Evolutionary conservation across 1,140 invertebrate genomes (phyloP).

Genomic region (Laodelphax striatellus): DNA sequence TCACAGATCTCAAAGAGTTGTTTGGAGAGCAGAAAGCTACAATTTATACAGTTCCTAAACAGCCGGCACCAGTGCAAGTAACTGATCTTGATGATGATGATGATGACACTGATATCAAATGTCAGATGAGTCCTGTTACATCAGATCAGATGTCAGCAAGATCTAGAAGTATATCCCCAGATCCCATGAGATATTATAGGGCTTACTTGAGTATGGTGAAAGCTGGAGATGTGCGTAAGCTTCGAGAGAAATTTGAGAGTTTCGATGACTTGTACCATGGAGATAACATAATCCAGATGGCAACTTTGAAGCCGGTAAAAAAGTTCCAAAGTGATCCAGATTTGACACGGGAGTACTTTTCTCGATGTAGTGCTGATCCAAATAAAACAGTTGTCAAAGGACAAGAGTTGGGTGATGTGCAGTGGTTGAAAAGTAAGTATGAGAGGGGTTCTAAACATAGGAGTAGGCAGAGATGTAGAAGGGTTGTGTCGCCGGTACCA

Average conservation of each 20-base stretch:
- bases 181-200: slow-evolving; percentile 53
- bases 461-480: slow-evolving; percentile 37
- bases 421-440: slow-evolving; percentile 45
- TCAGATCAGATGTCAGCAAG: slow-evolving; percentile 15
- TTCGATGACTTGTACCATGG: slow-evolving; percentile 33
- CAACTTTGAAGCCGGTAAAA: slow-evolving; percentile 31
- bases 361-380: slow-evolving; percentile 33
- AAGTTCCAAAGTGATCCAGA: slow-evolving; percentile 65
- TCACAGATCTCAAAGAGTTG: slow-evolving; percentile 59
- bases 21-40: slow-evolving; percentile 47
- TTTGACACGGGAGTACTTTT: slow-evolving; percentile 44
- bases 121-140: slow-evolving; percentile 12
- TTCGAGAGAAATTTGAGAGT: slow-evolving; percentile 62
- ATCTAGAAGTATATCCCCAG: slow-evolving; percentile 40
- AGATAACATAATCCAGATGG: background rate
- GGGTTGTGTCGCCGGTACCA: slow-evolving; percentile 46
- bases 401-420: slow-evolving; percentile 47
- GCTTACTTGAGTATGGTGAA: slow-evolving; percentile 55
- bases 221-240: slow-evolving; percentile 58
- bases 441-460: slow-evolving; percentile 37
- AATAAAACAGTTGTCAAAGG: slow-evolving; percentile 34
- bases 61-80: slow-evolving; percentile 4
- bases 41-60: slow-evolving; percentile 11
- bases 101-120: slow-evolving; percentile 1
- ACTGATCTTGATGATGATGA: background rate